Conservation (phyloP, 2,888 invertebrate genomes). For the Drosophila ezoana region DNA sequence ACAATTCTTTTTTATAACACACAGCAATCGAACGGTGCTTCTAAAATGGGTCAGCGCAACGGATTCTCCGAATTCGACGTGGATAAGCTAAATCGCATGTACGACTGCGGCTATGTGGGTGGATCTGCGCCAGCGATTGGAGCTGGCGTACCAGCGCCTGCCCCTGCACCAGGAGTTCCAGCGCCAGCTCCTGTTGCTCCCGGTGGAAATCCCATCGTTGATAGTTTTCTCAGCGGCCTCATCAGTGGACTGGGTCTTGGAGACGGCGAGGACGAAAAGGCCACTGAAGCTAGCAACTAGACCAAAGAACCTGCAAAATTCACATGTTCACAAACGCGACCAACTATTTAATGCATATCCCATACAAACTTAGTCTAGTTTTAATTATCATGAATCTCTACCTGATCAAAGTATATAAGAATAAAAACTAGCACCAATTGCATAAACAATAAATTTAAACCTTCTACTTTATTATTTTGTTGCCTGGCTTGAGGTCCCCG, state of each 20-base stretch:
- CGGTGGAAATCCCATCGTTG: conserved; percentile 71
- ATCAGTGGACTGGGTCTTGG: conserved; percentile 81
- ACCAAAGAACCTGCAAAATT: conserved; percentile 36
- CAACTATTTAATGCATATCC: conserved; percentile 67
- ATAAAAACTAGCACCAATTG: conserved; percentile 41
- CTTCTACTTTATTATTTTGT: too few species aligned
- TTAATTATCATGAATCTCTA: conserved; percentile 32
- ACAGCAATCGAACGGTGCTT: conserved; percentile 78
- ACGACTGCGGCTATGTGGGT: conserved; percentile 86
- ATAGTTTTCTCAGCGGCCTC: conserved; percentile 81
- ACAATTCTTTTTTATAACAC: background rate
- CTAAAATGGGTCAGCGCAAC: conserved; percentile 89
- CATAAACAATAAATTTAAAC: background rate
- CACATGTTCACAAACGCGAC: conserved; percentile 46
- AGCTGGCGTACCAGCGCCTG: conserved; percentile 27
- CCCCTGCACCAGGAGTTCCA: conserved; percentile 22
- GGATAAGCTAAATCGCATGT: conserved; percentile 91
- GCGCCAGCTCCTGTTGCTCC: conserved; percentile 35
- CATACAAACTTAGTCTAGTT: conserved; percentile 32
- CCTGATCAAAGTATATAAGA: conserved; percentile 47
- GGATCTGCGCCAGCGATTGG: conserved; percentile 22
- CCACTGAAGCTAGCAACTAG: conserved; percentile 21
- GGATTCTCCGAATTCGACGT: conserved; percentile 91
- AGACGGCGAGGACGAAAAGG: conserved; percentile 46
- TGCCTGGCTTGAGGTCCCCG: too few species aligned